Conservation (phyloP, 2,797 vertebrate genomes). For the Ceryle rudis region DNA sequence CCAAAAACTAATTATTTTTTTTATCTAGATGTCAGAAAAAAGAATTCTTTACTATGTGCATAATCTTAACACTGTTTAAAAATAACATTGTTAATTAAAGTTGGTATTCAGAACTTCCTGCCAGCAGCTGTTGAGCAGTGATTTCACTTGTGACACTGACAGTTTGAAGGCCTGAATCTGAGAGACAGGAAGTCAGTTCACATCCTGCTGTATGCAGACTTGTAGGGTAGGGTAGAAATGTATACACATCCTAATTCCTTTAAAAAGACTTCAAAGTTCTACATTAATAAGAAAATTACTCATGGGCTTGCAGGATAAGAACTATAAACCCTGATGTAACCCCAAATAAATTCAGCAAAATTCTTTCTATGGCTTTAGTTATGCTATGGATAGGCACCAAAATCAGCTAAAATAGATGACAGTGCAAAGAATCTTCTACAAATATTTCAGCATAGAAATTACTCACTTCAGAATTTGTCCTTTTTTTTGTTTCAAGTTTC, state of each 20-base stretch:
- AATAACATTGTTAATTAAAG: constrained; percentile 7
- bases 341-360: background rate
- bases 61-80: background rate
- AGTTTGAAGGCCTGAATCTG: background rate
- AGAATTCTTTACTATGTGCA: background rate
- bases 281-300: background rate
- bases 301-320: background rate
- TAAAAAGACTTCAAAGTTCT: background rate
- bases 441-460: background rate
- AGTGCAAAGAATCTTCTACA: background rate
- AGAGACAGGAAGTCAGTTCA: background rate
- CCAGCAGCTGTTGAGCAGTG: background rate
- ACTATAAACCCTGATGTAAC: background rate
- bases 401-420: background rate
- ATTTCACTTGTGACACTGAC: background rate
- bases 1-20: background rate
- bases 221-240: background rate
- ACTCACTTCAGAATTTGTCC: background rate
- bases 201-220: background rate
- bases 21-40: background rate
- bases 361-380: background rate
- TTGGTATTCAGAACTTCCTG: background rate
- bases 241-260: background rate
- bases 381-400: background rate
- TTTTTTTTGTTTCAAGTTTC: background rate